Evolutionary conservation across 2,888 invertebrate species (phyloP).

Genomic region (Caenorhabditis uteleia): DNA sequence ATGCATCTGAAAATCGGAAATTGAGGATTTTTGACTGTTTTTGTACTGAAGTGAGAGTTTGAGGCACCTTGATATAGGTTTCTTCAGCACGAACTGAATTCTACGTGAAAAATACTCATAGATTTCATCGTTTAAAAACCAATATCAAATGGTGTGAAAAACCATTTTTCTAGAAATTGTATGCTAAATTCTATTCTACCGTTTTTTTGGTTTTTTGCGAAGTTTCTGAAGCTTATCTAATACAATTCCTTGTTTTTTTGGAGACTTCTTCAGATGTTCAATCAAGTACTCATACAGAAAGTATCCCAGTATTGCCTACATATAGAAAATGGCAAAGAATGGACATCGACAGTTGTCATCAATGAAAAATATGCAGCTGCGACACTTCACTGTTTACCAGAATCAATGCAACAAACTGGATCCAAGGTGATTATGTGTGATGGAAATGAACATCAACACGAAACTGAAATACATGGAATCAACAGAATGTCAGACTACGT

Average conservation of each 20-base stretch:
- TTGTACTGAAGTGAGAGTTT: too few species aligned
- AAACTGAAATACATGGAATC: constrained; percentile 30
- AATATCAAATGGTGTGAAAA: too few species aligned
- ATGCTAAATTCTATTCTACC: too few species aligned
- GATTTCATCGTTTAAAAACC: too few species aligned
- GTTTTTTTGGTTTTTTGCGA: too few species aligned
- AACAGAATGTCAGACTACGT: constrained; percentile 34
- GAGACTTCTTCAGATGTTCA: constrained; percentile 14
- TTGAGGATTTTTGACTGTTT: too few species aligned
- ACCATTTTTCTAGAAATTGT: too few species aligned
- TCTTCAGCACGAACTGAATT: too few species aligned
- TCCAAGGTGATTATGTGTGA: constrained; percentile 11
- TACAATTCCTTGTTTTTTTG: not conserved
- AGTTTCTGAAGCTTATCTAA: not conserved
- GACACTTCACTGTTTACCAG: constrained; percentile 23
- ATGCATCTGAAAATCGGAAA: too few species aligned
- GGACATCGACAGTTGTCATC: constrained; percentile 22
- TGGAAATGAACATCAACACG: constrained; percentile 19
- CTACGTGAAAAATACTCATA: too few species aligned
- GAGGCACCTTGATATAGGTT: too few species aligned
- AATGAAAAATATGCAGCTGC: constrained; percentile 23
- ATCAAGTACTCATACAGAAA: constrained; percentile 14
- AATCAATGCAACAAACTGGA: constrained; percentile 16
- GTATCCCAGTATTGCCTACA: constrained; percentile 20
- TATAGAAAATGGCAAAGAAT: constrained; percentile 24